phyloP scores from a whole-genome alignment of 2,888 invertebrate species.

The Euplagia quadripunctaria region DNA sequence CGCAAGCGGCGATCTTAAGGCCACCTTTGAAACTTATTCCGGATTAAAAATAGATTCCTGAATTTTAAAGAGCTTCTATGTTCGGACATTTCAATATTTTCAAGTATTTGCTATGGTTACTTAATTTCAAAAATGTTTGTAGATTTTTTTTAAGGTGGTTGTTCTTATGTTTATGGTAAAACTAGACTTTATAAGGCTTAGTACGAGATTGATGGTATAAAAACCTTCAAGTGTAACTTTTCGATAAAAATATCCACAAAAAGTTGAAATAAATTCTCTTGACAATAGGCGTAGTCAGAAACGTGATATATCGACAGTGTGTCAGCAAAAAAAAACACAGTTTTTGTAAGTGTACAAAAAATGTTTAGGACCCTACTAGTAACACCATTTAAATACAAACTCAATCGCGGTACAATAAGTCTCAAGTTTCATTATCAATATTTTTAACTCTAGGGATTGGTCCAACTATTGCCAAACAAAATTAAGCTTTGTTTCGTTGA shows the following conservation, averaged over 20 bases:
- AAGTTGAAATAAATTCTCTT: conserved; percentile 37
- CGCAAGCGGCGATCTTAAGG: too few relatives aligned
- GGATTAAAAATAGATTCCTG: too few relatives aligned
- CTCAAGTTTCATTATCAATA: not conserved
- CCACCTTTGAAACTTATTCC: too few relatives aligned
- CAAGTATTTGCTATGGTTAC: too few relatives aligned
- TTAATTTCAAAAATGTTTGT: too few relatives aligned
- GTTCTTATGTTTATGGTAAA: not conserved
- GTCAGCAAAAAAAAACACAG: conserved; percentile 32
- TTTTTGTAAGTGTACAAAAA: conserved; percentile 27
- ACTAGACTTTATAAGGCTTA: not conserved
- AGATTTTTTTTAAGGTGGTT: too few relatives aligned
- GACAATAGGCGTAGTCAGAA: conserved; percentile 45
- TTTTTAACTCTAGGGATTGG: conserved; percentile 1
- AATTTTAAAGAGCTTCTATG: too few relatives aligned
- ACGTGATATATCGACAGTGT: conserved; percentile 46
- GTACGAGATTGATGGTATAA: conserved; percentile 20
- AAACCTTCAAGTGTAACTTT: conserved; percentile 22
- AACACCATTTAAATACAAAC: conserved; percentile 1
- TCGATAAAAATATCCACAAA: conserved; percentile 31
- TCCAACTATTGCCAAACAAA: not conserved
- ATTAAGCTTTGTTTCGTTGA: not conserved
- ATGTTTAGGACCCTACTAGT: conserved; percentile 4
- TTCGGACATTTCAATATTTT: too few relatives aligned
- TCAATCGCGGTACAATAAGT: not conserved